Conservation (phyloP, 1,140 invertebrate genomes). For the Sesamia nonagrioides region DNA sequence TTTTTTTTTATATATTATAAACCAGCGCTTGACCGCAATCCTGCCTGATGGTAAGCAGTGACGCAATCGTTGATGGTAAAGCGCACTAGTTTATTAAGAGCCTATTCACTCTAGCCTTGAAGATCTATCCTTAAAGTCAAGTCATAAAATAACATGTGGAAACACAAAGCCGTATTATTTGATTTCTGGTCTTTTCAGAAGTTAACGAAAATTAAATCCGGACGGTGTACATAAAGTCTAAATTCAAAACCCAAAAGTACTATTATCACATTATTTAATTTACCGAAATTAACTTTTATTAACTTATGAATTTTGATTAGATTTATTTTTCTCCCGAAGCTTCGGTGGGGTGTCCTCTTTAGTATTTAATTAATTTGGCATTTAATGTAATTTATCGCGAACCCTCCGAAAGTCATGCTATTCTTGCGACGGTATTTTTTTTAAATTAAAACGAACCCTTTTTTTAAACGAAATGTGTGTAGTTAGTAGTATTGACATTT, state of each 20-base stretch:
- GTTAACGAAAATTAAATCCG: background rate
- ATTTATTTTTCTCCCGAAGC: constrained; percentile 53
- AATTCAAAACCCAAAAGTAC: constrained; percentile 1
- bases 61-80: no score
- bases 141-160: no score
- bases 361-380: constrained; percentile 77
- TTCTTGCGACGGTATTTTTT: constrained; percentile 50
- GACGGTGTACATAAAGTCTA: background rate
- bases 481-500: constrained; percentile 45
- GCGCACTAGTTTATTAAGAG: no score
- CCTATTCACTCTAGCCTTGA: no score
- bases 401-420: constrained; percentile 47
- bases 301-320: constrained; percentile 69
- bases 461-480: constrained; percentile 11
- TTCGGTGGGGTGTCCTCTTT: constrained; percentile 58
- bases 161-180: no score
- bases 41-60: no score
- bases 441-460: constrained; percentile 56
- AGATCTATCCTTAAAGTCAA: no score
- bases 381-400: constrained; percentile 78
- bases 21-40: no score
- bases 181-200: background rate
- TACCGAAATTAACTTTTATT: constrained; percentile 45
- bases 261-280: constrained; percentile 42
- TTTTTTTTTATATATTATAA: no score